Base-by-base conservation (phyloP, 1,140 invertebrate genomes). In the Harlomillsia oculata region DNA sequence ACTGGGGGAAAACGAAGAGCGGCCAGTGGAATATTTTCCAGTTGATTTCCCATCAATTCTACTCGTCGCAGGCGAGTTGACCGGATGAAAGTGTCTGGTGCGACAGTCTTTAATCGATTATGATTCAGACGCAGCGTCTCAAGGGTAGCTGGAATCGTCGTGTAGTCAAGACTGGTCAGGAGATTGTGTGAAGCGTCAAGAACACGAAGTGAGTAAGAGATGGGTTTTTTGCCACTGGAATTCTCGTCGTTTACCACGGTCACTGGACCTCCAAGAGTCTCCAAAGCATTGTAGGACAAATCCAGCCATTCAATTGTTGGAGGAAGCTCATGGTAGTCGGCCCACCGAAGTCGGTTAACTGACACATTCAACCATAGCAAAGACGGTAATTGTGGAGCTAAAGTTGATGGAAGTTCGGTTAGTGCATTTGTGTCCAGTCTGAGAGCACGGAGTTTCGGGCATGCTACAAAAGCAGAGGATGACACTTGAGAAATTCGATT, bases 121-220 rank as follows among this genome's bases (percentile, higher is more conserved):
- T 91, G 89, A 72, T 90, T 91, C 65, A 92, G 84, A 70, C 89
- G 89, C 18, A 93, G 72, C 40, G 89, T 72, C 74, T 91, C 87
- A 14, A 92, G 81, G 72, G 84, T 89, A 70, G 90, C 85, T n/a
- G 89, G 88, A 59, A 92, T 83, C 6, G 85, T 82, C 69, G 86
- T 77, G 8, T 85, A 78, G 16, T 80, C 78, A 28, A 93, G 77
- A 68, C 87, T 82, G 13, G 78, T 82, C 43, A 92, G 85, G 56
- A 84, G 79, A 72, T 92, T 92, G 72, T 89, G 85, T 70, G 86
- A 89, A 53, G 84, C 86, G 67, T 91, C 87, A 40, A 92, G 70
- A 0, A 87, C 69, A 29, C 67, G 50, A 11, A 71, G 56, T 21
- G 67, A 56, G 21, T 59, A 57, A n/a, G 39, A 14, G 5, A 34